phyloP scores from a whole-genome alignment of 1,140 invertebrate species.

The Drosophila ananassae region DNA sequence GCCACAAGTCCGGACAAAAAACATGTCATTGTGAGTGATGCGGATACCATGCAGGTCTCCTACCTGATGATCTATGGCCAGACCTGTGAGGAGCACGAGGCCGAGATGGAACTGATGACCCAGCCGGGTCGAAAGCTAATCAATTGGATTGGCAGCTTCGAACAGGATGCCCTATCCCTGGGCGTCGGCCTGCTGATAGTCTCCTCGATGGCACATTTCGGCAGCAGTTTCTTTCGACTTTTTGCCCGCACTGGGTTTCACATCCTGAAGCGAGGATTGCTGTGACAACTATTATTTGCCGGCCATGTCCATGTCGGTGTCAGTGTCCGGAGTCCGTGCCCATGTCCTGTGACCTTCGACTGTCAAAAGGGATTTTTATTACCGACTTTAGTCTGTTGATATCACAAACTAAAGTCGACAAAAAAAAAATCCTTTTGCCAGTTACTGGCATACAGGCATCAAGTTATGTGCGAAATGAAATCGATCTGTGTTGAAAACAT shows the following conservation, averaged over 20 bases:
- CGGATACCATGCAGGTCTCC: conserved; percentile 86
- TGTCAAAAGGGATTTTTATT: conserved; percentile 2
- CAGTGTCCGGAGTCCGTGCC: background rate
- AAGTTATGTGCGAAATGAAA: conserved; percentile 20
- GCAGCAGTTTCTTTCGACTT: conserved; percentile 25
- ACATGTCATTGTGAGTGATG: conserved; percentile 33
- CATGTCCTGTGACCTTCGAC: conserved; percentile 12
- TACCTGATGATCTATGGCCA: conserved; percentile 91
- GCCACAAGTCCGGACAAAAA: conserved; percentile 30
- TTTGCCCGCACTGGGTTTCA: conserved; percentile 30
- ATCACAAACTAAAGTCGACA: background rate
- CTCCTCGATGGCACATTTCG: conserved; percentile 22
- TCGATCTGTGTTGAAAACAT: conserved; percentile 24
- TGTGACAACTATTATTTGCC: conserved; percentile 23
- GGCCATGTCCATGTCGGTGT: background rate
- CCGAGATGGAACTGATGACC: background rate
- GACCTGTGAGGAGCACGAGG: conserved; percentile 19
- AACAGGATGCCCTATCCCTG: conserved; percentile 29
- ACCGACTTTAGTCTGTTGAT: background rate
- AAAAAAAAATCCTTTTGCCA: conserved; percentile 10
- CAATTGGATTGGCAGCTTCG: conserved; percentile 8
- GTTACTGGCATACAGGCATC: background rate
- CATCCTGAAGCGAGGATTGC: conserved; percentile 31
- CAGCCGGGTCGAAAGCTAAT: background rate
- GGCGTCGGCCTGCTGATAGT: conserved; percentile 47